Evolutionary conservation across 2,113 vertebrate species (phyloP).

Genomic region (Gymnarchus niloticus): DNA sequence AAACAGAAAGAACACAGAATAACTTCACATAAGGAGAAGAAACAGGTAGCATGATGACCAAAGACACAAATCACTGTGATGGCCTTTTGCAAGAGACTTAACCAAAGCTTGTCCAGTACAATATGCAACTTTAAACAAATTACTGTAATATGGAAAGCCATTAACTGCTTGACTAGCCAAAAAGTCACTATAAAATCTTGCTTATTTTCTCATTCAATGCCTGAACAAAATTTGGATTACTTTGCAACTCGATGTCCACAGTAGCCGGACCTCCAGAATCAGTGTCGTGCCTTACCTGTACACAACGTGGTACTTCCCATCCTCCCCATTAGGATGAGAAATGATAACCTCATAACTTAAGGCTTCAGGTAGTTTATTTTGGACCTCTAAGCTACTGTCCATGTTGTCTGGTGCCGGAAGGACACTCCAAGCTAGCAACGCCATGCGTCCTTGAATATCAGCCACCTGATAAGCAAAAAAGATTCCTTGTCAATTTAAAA

Average conservation of each 20-base stretch:
- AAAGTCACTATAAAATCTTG: not conserved
- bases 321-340: constrained; percentile 80
- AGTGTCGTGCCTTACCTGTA: constrained; percentile 64
- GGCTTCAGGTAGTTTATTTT: constrained; percentile 52
- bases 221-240: not conserved
- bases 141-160: not conserved
- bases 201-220: not conserved
- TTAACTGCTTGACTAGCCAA: not conserved
- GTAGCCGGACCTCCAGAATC: not conserved
- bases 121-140: not conserved
- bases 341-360: constrained; percentile 77
- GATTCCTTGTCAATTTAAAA: not conserved
- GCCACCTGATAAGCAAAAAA: constrained; percentile 62
- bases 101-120: not conserved
- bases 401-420: constrained; percentile 63
- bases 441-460: constrained; percentile 77
- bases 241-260: not conserved
- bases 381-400: constrained; percentile 51
- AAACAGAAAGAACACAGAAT: constrained; percentile 34
- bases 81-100: not conserved
- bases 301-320: constrained; percentile 78
- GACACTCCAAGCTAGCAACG: constrained; percentile 71
- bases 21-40: not conserved
- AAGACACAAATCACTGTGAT: not conserved
- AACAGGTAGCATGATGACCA: not conserved